Conservation (phyloP, 2,113 vertebrate genomes). For the Ctenodactylus gundi region DNA sequence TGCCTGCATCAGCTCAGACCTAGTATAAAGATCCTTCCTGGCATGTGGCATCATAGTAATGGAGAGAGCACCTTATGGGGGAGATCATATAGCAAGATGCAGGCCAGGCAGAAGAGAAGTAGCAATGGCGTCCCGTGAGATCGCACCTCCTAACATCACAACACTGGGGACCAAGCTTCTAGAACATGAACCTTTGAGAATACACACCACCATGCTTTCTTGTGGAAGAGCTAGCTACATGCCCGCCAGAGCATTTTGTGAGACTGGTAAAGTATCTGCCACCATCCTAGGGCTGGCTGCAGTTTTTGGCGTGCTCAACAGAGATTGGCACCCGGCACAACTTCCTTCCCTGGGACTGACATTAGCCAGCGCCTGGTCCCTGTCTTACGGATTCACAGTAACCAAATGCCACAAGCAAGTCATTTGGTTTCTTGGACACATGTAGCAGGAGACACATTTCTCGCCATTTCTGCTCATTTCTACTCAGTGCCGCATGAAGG, state of each 20-base stretch:
- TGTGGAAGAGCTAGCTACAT: not conserved
- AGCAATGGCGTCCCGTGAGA: too few relatives aligned
- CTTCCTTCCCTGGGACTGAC: not conserved
- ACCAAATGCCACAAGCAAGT: not conserved
- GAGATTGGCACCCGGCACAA: not conserved
- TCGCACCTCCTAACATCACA: not conserved
- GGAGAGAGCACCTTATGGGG: not conserved
- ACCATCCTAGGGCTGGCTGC: not conserved
- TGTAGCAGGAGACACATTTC: not conserved
- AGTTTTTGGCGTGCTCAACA: not conserved
- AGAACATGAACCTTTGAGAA: not conserved
- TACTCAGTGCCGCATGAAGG: not conserved
- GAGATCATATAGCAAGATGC: not conserved
- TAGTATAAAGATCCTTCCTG: not conserved
- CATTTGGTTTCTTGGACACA: conserved; percentile 8
- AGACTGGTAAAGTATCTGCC: not conserved
- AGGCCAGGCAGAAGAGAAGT: not conserved
- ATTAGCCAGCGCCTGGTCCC: not conserved
- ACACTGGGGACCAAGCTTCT: not conserved
- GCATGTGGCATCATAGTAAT: not conserved
- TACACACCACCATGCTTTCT: not conserved
- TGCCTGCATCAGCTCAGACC: not conserved
- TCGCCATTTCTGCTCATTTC: not conserved
- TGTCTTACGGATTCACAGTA: not conserved
- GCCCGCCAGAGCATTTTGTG: not conserved